Evolutionary conservation across 2,888 invertebrate species (phyloP), one percentile per base, ranked within the genome.

Genomic region (Lottia scabra): DNA sequence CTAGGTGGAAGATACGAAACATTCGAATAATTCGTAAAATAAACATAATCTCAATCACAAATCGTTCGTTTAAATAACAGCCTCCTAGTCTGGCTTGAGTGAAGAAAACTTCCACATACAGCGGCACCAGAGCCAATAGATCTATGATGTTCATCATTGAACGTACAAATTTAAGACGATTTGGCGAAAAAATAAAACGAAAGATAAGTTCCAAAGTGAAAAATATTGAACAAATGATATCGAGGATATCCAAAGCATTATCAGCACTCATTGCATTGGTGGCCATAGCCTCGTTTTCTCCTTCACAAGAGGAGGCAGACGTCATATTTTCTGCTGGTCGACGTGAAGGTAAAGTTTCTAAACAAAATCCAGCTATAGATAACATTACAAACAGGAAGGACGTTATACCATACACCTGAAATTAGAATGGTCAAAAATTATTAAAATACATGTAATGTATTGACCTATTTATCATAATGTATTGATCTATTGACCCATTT

Each of bases 1-100:
- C 90, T 68, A 91, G 79, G 76, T 91, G 90, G 85, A 91, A 90
- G 62, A 91, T 88, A 23, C 91, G 85, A 74, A 91, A 88, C 80
- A 91, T 90, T 44, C 90, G 84, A 71, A 91, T 88, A 70, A 91
- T 90, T 63, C 90, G 87, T 77, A 91, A 82, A 75, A 91, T 89
- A 79, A 90, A 90, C 80, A 91, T 88, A 45, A 86, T 85, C 77
- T 89, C 87, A 56, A 88, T 82, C 74, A 87, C 85, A n/a, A 86
- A 81, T 10, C 85, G 79, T 75, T 87, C 85, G 73, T 85, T 87
- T 63, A 83, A 80, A 68, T 87, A 84, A 76, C 87, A 88, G 27
- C 82, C 82, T 71, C 85, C 79, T 43, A 81, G 79, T 56, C 84
- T 81, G 5, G 84, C 82, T 68, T 84, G 80, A 72, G 85, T 84